Evolutionary conservation across 2,113 vertebrate genomes (phyloP).

Genomic region (Percina caprodes): DNA sequence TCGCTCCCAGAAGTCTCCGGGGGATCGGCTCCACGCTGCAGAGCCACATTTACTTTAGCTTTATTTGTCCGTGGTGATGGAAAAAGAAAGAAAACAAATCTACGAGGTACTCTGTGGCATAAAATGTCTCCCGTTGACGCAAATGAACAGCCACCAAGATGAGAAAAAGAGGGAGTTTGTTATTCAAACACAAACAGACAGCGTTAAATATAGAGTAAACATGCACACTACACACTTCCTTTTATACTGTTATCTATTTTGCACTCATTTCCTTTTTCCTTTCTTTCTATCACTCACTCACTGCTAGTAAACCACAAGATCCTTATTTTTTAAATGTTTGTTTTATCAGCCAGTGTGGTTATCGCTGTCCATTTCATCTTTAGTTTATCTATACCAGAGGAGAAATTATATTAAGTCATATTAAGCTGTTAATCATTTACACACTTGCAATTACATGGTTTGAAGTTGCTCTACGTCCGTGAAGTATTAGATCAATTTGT

Average conservation of each 20-base stretch:
- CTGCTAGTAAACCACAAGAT: slow-evolving; percentile 9
- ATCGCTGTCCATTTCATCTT: neutral
- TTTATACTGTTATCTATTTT: neutral
- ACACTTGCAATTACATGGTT: neutral
- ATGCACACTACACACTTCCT: neutral
- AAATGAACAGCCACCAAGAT: neutral
- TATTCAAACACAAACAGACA: neutral
- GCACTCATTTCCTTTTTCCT: slow-evolving; percentile 5
- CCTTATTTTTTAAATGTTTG: slow-evolving; percentile 2
- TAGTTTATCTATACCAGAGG: too few relatives aligned
- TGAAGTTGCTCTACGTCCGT: neutral
- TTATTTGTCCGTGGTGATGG: neutral
- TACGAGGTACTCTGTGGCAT: neutral
- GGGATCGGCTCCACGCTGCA: neutral
- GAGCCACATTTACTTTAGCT: slow-evolving; percentile 20
- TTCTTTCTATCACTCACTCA: neutral
- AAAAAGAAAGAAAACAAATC: slow-evolving; percentile 42
- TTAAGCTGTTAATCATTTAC: neutral
- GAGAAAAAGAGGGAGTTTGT: slow-evolving; percentile 3
- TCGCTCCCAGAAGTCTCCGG: slow-evolving; percentile 29
- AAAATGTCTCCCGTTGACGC: neutral
- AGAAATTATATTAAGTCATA: neutral
- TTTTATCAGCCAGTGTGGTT: neutral
- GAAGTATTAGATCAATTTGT: neutral
- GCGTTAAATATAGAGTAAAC: neutral